Evolutionary conservation across 2,888 invertebrate genomes (phyloP).

Genomic region (Cepaea hortensis): DNA sequence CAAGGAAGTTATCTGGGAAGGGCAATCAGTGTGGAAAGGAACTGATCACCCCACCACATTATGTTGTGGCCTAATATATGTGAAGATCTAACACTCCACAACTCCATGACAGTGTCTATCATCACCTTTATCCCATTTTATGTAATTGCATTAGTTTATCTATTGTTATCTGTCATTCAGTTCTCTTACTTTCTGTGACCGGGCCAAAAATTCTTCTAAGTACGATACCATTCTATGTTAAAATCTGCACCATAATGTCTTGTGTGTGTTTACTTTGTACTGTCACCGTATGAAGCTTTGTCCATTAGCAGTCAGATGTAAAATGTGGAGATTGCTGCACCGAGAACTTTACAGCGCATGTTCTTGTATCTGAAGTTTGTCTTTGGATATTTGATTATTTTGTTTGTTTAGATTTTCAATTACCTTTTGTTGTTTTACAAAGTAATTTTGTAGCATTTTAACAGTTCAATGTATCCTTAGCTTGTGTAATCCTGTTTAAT

Average conservation of each 20-base stretch:
- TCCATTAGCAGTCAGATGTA: conserved; percentile 47
- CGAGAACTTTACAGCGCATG: conserved; percentile 48
- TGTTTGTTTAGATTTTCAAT: neutral
- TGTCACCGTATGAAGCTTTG: conserved; percentile 45
- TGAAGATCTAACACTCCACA: no score
- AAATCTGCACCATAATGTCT: neutral
- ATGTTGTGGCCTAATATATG: no score
- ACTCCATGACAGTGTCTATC: no score
- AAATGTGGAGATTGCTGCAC: conserved; percentile 66
- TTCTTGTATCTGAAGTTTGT: conserved; percentile 37
- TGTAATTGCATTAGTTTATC: no score
- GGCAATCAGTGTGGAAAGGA: no score
- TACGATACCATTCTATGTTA: no score
- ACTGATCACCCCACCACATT: no score
- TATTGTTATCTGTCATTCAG: no score
- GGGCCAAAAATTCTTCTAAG: no score
- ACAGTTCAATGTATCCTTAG: conserved; percentile 22
- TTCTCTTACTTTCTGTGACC: no score
- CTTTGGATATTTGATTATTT: conserved; percentile 1
- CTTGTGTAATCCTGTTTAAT: conserved; percentile 18
- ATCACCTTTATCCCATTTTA: no score
- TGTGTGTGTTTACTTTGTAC: conserved; percentile 42
- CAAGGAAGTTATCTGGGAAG: no score
- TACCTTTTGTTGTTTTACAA: conserved; percentile 28
- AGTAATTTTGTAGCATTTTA: conserved; percentile 33